Evolutionary conservation across 2,113 vertebrate species (phyloP).

Genomic region (Cynocephalus volans): DNA sequence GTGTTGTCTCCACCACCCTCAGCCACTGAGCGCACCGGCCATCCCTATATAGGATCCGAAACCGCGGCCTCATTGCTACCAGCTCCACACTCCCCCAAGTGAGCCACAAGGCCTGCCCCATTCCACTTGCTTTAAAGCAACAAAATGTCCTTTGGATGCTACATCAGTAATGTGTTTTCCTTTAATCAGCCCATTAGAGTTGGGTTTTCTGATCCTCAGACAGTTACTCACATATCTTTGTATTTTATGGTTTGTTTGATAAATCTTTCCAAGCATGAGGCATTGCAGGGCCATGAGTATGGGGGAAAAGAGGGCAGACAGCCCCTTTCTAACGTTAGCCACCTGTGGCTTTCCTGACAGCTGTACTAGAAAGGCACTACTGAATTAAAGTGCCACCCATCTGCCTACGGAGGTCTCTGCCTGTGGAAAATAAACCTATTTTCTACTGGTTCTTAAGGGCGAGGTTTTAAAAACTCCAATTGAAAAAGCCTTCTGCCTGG

Average conservation of each 20-base stretch:
- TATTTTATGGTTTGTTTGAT: background rate
- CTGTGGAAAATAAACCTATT: background rate
- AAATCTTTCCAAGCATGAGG: slow-evolving; percentile 61
- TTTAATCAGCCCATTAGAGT: slow-evolving; percentile 65
- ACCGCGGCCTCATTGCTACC: too few relatives aligned
- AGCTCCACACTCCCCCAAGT: too few relatives aligned
- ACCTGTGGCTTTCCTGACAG: background rate
- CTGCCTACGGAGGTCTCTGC: background rate
- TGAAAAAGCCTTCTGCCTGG: background rate
- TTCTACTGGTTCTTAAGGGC: background rate
- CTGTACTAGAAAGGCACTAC: slow-evolving; percentile 65
- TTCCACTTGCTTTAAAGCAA: slow-evolving; percentile 76
- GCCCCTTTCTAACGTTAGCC: slow-evolving; percentile 25
- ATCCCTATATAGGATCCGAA: too few relatives aligned
- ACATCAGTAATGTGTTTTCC: slow-evolving; percentile 47
- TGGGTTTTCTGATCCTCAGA: background rate
- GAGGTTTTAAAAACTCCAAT: slow-evolving; percentile 55
- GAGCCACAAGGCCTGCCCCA: background rate
- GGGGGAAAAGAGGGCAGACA: background rate
- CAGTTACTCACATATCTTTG: slow-evolving; percentile 55
- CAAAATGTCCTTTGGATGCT: fast-evolving
- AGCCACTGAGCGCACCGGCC: too few relatives aligned
- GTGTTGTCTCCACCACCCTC: too few relatives aligned
- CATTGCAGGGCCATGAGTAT: fast-evolving
- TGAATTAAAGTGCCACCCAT: slow-evolving; percentile 75